phyloP scores from a whole-genome alignment of 2,888 invertebrate genomes.

The Diaphora mendica region DNA sequence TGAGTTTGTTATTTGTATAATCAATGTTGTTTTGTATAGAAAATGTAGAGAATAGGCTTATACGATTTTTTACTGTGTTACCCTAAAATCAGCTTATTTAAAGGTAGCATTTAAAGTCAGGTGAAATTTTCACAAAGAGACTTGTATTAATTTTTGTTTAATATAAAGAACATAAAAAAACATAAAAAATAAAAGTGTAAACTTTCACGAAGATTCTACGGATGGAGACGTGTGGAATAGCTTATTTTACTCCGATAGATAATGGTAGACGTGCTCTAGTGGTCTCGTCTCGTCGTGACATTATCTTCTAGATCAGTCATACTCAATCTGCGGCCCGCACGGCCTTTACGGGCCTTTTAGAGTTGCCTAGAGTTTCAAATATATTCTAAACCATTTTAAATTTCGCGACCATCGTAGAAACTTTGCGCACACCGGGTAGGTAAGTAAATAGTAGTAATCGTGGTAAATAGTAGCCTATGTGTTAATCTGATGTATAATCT shows the following conservation, averaged over 20 bases:
- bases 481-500: too few relatives aligned
- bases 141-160: neutral
- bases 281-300: neutral
- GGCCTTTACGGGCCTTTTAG: too few relatives aligned
- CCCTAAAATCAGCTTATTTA: neutral
- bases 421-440: too few relatives aligned
- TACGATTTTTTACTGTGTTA: neutral
- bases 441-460: too few relatives aligned
- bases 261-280: neutral
- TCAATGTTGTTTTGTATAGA: conserved; percentile 42
- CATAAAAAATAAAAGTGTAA: too few relatives aligned
- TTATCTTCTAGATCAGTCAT: neutral
- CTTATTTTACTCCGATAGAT: neutral
- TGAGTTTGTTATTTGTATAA: conserved; percentile 42
- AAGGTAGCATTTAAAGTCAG: neutral
- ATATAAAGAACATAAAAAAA: neutral
- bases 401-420: too few relatives aligned
- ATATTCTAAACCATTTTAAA: too few relatives aligned
- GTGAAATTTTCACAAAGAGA: neutral
- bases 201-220: neutral
- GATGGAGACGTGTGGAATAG: neutral
- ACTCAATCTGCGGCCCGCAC: too few relatives aligned
- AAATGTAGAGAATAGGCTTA: conserved; percentile 18
- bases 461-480: too few relatives aligned
- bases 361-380: too few relatives aligned